Evolutionary conservation across 2,113 vertebrate species (phyloP).

Genomic region (Nannobrachium achirus): DNA sequence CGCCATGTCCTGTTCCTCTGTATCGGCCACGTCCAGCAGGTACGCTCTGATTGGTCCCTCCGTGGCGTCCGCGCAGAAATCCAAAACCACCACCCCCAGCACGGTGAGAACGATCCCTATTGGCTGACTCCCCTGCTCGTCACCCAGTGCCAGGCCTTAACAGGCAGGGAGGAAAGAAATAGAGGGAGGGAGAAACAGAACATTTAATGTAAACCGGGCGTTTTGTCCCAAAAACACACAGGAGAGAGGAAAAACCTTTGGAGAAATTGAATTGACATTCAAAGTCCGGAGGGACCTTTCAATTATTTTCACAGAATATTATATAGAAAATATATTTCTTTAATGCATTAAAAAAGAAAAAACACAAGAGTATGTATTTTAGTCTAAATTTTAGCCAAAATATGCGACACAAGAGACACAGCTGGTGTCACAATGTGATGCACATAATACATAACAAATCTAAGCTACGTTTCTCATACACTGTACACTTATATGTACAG

Average conservation of each 20-base stretch:
- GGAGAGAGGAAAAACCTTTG: background rate
- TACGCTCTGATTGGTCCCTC: slow-evolving; percentile 97
- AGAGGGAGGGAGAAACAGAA: background rate
- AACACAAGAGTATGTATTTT: too few species aligned
- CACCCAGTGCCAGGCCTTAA: slow-evolving; percentile 88
- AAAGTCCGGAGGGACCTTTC: too few species aligned
- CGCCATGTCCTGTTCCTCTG: slow-evolving; percentile 97
- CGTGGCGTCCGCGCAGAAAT: slow-evolving; percentile 92
- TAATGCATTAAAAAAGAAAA: too few species aligned
- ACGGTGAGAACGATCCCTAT: slow-evolving; percentile 95
- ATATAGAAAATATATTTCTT: too few species aligned
- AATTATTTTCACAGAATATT: too few species aligned
- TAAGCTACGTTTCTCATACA: too few species aligned
- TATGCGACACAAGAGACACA: too few species aligned
- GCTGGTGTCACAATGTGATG: too few species aligned
- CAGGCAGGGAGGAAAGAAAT: background rate
- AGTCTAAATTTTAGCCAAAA: too few species aligned
- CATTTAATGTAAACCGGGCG: background rate
- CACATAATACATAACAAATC: too few species aligned
- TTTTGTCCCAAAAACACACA: background rate
- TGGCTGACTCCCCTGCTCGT: slow-evolving; percentile 85
- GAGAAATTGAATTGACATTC: too few species aligned
- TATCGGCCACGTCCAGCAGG: slow-evolving; percentile 93
- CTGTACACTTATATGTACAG: too few species aligned
- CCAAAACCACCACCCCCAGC: slow-evolving; percentile 93